These are phyloP conservation scores for Heteronetta atricapilla DNA, from an alignment of 2,113 vertebrate species.

Conservation along the genomic window DNA sequence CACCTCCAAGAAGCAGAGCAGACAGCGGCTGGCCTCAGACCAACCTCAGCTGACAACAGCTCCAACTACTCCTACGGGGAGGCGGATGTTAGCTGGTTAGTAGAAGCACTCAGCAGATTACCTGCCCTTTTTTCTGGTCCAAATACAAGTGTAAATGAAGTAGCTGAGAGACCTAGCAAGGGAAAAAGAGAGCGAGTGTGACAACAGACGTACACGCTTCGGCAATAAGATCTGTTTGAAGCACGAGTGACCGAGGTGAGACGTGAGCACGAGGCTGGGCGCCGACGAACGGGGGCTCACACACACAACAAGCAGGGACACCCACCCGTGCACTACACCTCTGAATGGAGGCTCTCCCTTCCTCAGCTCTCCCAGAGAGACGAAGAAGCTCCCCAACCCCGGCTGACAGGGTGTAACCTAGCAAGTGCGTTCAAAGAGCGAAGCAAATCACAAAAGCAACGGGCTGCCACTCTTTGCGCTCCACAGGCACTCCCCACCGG, in stretches of 20 bases:
- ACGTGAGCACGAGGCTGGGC: not conserved
- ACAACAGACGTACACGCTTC: conserved; percentile 10
- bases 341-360: not conserved
- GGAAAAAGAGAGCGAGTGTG: conserved; percentile 73
- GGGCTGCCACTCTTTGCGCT: not conserved
- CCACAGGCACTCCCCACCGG: not conserved
- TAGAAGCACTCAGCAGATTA: conserved; percentile 75
- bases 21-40: not conserved
- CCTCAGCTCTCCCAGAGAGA: not conserved
- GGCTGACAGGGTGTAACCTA: not conserved
- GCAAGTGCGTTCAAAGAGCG: not conserved
- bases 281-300: not conserved
- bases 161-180: conserved; percentile 79
- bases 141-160: conserved; percentile 78
- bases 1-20: conserved; percentile 15
- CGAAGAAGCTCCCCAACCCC: not conserved
- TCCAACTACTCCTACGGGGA: not conserved
- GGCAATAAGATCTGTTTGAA: conserved; percentile 1
- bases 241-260: not conserved
- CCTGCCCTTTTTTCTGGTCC: conserved; percentile 83
- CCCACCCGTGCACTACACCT: not conserved
- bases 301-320: not conserved
- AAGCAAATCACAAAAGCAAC: not conserved
- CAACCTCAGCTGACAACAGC: not conserved
- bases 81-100: conserved; percentile 62